These are phyloP conservation scores for Spinibarbus caldwelli DNA, from an alignment of 2,797 vertebrate genomes.

Conservation along the genomic window DNA sequence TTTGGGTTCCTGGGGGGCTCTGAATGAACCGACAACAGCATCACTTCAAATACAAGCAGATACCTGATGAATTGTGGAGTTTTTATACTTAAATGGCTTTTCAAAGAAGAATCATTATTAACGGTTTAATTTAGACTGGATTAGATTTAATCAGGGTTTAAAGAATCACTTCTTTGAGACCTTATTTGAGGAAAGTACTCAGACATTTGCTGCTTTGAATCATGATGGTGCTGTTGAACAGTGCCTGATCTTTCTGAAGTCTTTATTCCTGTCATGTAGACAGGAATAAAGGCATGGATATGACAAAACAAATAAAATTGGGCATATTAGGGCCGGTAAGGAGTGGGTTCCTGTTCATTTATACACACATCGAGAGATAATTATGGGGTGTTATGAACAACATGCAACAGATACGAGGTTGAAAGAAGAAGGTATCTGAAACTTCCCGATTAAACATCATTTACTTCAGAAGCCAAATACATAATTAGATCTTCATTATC, in stretches of 20 bases:
- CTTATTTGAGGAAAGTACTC: slow-evolving; percentile 16
- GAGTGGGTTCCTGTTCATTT: neutral
- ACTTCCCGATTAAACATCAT: neutral
- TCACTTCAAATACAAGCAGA: neutral
- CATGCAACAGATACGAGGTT: neutral
- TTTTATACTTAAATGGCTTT: neutral
- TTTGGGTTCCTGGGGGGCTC: neutral
- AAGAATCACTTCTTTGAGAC: slow-evolving; percentile 4
- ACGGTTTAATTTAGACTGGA: neutral
- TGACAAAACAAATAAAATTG: neutral
- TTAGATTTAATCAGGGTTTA: neutral
- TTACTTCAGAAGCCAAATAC: neutral
- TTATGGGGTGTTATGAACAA: neutral
- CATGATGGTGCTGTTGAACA: neutral
- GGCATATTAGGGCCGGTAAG: neutral
- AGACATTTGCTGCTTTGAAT: neutral
- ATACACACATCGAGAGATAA: neutral
- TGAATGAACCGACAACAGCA: neutral
- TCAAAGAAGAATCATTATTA: neutral
- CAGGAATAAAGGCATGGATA: no score
- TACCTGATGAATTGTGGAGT: neutral
- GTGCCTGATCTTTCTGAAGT: neutral
- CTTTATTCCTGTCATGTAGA: no score
- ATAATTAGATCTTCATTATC: neutral
- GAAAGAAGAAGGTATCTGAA: neutral